Base-by-base conservation (phyloP, 2,113 vertebrate species). In the Ptilorrhoa leucosticta region DNA sequence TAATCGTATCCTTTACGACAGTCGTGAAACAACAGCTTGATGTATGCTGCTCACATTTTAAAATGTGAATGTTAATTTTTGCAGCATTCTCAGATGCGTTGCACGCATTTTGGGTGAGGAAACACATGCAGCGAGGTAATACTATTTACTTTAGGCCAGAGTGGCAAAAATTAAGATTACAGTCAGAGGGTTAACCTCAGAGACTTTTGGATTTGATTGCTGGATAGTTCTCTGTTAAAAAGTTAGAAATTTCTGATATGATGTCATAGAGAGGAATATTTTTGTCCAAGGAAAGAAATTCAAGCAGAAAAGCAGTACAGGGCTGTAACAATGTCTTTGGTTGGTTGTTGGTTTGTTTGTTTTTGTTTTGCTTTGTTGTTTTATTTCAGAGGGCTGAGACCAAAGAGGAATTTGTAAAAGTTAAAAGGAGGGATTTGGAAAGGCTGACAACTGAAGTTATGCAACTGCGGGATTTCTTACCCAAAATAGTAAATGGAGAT, bases 361-460 rank as follows among this genome's bases (percentile, higher is more conserved):
- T 56, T 51, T 48, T 77, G 27, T 31, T 65, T 66, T 81, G n/a
- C 33, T 77, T 57, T 58, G 17, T 27, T 86, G 53, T 76, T 87
- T 42, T 83, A 30, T 97, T 97, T 85, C 91, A 98, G 98, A 97
- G 91, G 68, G 12, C 42, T 71, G 97, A 94, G 9, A 56, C 89
- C 28, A 95, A 97, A 53, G 98, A 97, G 42, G 97, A 98, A 35
- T 99, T 98, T 47, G 98, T 99, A 45, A 94, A 89, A 93, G 97
- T 99, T 53, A 98, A 96, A 70, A 99, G 98, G 94, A 97, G 97
- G 87, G 99, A 99, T 87, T 94, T 99, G 83, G 99, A 99, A 50
- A 98, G 98, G 57, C 90, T 99, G 83, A 99, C 98, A 19, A 99
- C 99, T 2, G 99, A 99, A 95, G 98, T 99, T 76, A 99, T 99